Evolutionary conservation across 2,113 vertebrate genomes (phyloP), one percentile per base, ranked within the genome.

Genomic region (Coryphaenoides rupestris): DNA sequence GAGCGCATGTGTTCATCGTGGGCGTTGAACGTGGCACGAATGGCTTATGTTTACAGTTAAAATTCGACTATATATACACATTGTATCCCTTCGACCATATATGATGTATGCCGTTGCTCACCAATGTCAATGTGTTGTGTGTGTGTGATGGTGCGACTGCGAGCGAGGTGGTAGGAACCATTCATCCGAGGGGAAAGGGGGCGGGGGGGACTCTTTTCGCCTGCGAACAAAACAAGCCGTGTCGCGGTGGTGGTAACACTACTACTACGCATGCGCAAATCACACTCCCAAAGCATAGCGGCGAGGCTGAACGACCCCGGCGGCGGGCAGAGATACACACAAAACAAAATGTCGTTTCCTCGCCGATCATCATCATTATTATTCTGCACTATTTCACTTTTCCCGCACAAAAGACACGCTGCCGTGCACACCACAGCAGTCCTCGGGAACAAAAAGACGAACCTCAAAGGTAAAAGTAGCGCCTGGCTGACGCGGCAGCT

Each of bases 401-500:
- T 0, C 59, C 49, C 10, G n/a, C n/a, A n/a, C n/a, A 88, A 26
- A 5, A 63, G 82, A 19, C 23, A 7, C 10, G n/a, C n/a, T n/a
- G n/a, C n/a, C n/a, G 5, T 98, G 1, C 93, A 96, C 80, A 79
- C 68, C 0, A 72, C 89, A 0, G 24, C 0, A 0, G n/a, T 56
- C 12, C 4, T 21, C 1, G 65, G 77, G 66, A 92, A 89, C 68
- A 90, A 83, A 57, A 26, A 22, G 1, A 68, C 77, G 28, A 67
- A 66, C 17, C 49, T 66, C 14, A 90, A 83, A 76, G 75, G 80
- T 12, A 93, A 82, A 70, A 93, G 75, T 0, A 73, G 84, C 0
- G 21, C 92, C 13, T 99, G 97, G 97, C 3, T 98, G 23, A 49
- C 33, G 14, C 84, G 95, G 7, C 96, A 98, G 19, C 55, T 85